A percentile compares a stretch with the other conserved stretches of the same genome.
These are phyloP conservation scores for Drosophila albomicans DNA, from an alignment of 1,140 invertebrate genomes.

Conservation along the genomic window DNA sequence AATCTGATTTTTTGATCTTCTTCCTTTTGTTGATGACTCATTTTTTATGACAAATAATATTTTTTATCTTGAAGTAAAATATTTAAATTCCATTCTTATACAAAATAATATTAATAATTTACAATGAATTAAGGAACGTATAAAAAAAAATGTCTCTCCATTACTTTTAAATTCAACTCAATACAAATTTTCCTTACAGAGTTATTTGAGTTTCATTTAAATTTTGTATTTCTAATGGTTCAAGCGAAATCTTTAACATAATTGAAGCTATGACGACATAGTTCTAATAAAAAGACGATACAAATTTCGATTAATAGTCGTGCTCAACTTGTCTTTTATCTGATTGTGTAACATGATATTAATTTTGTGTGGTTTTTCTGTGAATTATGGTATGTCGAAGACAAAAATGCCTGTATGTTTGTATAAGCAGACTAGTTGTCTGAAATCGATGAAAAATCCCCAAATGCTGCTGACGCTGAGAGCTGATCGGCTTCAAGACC, in stretches of 20 bases:
- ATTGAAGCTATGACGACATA: constrained; percentile 5
- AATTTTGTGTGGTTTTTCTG: constrained; percentile 13
- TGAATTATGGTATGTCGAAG: constrained; percentile 2
- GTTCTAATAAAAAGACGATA: neutral
- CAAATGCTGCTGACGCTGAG: constrained; percentile 23
- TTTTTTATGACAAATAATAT: no score
- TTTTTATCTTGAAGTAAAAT: no score
- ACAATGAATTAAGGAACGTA: no score
- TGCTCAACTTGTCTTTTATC: constrained; percentile 12
- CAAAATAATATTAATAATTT: no score
- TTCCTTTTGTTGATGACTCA: no score
- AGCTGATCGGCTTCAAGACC: constrained; percentile 49
- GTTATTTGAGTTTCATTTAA: no score
- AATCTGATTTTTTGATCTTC: no score
- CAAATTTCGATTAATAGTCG: constrained; percentile 2
- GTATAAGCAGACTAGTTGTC: constrained; percentile 32
- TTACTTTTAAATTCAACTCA: no score
- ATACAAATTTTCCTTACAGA: no score
- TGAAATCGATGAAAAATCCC: constrained; percentile 46
- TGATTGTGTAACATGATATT: constrained; percentile 15
- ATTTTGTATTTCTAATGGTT: no score
- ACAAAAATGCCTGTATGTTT: neutral
- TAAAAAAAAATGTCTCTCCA: no score
- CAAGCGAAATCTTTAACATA: neutral
- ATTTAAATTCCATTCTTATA: no score